Evolutionary conservation across 2,797 vertebrate genomes (phyloP).

Genomic region (Gobionotothen gibberifrons): DNA sequence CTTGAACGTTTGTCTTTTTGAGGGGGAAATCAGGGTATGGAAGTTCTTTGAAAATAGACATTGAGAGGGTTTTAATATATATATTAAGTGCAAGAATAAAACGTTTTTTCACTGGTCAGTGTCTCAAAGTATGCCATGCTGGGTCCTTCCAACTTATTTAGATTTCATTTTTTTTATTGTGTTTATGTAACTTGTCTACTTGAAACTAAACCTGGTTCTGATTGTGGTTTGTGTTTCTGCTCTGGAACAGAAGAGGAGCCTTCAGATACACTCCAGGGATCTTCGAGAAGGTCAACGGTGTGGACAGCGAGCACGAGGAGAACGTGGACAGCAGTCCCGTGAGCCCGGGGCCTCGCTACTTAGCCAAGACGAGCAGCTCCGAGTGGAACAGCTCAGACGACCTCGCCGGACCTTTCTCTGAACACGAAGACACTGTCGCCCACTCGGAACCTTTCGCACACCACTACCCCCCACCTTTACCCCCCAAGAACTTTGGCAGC

Average conservation of each 20-base stretch:
- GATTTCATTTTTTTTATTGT: no score
- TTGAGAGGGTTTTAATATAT: no score
- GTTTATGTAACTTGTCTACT: no score
- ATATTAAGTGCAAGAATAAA: no score
- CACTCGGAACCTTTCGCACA: constrained; percentile 45
- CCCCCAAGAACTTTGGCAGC: constrained; percentile 85
- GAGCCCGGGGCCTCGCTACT: constrained; percentile 61
- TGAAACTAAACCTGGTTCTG: no score
- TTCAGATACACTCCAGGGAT: constrained; percentile 78
- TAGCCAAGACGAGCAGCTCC: constrained; percentile 82
- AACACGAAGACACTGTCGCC: constrained; percentile 71
- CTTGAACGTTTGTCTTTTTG: no score
- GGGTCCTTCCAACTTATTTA: no score
- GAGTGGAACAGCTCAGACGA: constrained; percentile 86
- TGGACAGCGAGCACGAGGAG: constrained; percentile 66
- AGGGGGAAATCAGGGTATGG: no score
- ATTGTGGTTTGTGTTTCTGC: constrained; percentile 20
- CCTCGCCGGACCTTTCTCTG: constrained; percentile 74
- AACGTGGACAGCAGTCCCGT: constrained; percentile 60
- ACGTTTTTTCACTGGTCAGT: no score
- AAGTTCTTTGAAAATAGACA: no score
- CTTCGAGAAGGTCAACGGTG: constrained; percentile 51
- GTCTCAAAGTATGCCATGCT: no score
- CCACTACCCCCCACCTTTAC: constrained; percentile 82
- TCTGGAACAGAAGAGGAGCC: constrained; percentile 62